Evolutionary conservation across 1,140 invertebrate genomes (phyloP), one percentile per base, ranked within the genome.

Genomic region (Meteorus sp.): DNA sequence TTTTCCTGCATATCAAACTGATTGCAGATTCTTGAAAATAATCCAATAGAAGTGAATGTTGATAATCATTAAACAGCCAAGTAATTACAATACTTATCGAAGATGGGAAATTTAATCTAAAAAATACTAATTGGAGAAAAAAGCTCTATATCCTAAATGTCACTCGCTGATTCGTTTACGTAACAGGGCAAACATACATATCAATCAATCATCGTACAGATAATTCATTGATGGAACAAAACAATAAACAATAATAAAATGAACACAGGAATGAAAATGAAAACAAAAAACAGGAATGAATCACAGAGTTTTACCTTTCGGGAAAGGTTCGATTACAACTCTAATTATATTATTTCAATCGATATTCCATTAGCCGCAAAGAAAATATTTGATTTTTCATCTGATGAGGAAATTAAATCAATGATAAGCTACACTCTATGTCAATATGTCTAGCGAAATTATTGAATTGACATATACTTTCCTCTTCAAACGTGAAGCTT

Each of bases 281-380:
- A 35, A 41, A 58, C 41, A 44, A 44, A 57, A 53, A 19, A 53
- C 20, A 61, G 37, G 60, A 61, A 56, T 61, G 48, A 58, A 62
- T 62, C 60, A 62, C 60, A 62, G 60, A 58, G 41, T 58, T 44
- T 45, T 8, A 48, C 33, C 33, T 39, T 13, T 55, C 31, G 33
- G n/a, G 9, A 43, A 57, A 45, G 55, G 41, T 13, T 39, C 6
- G 52, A 54, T 61, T 25, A 57, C 27, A 39, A 58, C 45, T 62
- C 39, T 48, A 50, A 45, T 50, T 47, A 55, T 15, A 60, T 55
- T 48, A 47, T 27, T n/a, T 22, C 52, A 48, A 31, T 17, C 43
- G 43, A 52, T 43, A n/a, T n/a, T n/a, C n/a, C n/a, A n/a, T n/a
- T 44, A 31, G 20, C 56, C 41, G 27, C 59, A 41, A 41, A 50